Base-by-base conservation (phyloP, 92 coral and sea anemone genomes). In the Paragorgia papillata region DNA sequence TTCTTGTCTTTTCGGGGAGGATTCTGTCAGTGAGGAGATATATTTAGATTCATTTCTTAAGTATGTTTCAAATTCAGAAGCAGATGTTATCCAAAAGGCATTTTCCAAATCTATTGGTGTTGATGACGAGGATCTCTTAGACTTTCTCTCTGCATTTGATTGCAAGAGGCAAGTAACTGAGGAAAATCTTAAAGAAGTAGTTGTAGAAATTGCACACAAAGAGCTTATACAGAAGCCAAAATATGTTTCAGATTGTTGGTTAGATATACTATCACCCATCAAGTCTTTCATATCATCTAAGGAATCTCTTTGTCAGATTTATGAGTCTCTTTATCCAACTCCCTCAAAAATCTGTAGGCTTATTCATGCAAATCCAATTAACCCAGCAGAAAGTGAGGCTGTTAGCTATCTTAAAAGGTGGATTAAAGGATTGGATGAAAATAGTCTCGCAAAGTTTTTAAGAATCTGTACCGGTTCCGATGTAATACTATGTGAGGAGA, bases 31-130 rank as follows among this genome's bases (percentile, higher is more conserved):
- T 27, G 40, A 57, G 57, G 14, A 73, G 26, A 60, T 20, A 81
- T 29, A 73, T 41, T 24, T 56, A 10, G 83, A 76, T 37, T 83
- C 87, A 9, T 83, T 83, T 44, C 76, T 64, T 62, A 26, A 22
- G n/a, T 75, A 80, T 66, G 85, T 85, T 48, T 83, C 87, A 57
- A 37, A 68, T 18, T 70, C 81, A 35, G 82, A 74, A 33, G 53
- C 82, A 39, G 53, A 59, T 22, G 40, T 84, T 62, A 66, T 73
- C 18, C 70, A 57, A 29, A 69, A 68, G 69, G 79, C 85, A 61
- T 56, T 79, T 81, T 44, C 76, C 33, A 29, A 75, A 44, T 62
- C 57, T 39, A 59, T 79, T 59, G 20, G 44, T 14, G 40, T 57
- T 51, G 78, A 85, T 51, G 71, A 62, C 34, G 80, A 33, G 0